Evolutionary conservation across 2,888 invertebrate genomes (phyloP).

Genomic region (Perdita meconis): DNA sequence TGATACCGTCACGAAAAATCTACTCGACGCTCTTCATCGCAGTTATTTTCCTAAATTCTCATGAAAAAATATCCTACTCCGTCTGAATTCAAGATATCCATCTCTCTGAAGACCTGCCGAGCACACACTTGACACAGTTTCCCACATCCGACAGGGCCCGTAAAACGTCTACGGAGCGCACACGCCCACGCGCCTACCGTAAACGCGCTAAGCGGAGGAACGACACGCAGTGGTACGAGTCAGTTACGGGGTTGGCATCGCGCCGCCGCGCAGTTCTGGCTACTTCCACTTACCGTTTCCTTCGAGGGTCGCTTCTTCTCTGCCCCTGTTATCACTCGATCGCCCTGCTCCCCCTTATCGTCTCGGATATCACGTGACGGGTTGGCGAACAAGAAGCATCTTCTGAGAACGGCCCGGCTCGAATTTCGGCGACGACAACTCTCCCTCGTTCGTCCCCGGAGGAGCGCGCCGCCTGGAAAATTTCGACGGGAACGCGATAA

Average conservation of each 20-base stretch:
- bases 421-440: slow-evolving; percentile 64
- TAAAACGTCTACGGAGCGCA: background rate
- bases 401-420: slow-evolving; percentile 44
- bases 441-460: slow-evolving; percentile 35
- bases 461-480: slow-evolving; percentile 37
- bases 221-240: slow-evolving; percentile 7
- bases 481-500: slow-evolving; percentile 60
- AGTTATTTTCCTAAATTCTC: background rate
- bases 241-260: slow-evolving; percentile 26
- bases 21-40: background rate
- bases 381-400: slow-evolving; percentile 70
- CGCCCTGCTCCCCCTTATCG: slow-evolving; percentile 66
- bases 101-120: background rate
- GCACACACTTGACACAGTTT: background rate
- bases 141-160: background rate
- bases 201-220: background rate
- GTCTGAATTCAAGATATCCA: background rate
- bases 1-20: background rate
- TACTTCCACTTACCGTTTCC: slow-evolving; percentile 20
- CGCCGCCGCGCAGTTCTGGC: slow-evolving; percentile 19
- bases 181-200: background rate
- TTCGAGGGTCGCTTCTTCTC: slow-evolving; percentile 14
- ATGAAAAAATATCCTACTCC: background rate
- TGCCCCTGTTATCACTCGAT: slow-evolving; percentile 49
- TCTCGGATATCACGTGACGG: slow-evolving; percentile 71